These are phyloP conservation scores for Canis aureus DNA, from an alignment of 2,113 vertebrate genomes.

Conservation along the genomic window DNA sequence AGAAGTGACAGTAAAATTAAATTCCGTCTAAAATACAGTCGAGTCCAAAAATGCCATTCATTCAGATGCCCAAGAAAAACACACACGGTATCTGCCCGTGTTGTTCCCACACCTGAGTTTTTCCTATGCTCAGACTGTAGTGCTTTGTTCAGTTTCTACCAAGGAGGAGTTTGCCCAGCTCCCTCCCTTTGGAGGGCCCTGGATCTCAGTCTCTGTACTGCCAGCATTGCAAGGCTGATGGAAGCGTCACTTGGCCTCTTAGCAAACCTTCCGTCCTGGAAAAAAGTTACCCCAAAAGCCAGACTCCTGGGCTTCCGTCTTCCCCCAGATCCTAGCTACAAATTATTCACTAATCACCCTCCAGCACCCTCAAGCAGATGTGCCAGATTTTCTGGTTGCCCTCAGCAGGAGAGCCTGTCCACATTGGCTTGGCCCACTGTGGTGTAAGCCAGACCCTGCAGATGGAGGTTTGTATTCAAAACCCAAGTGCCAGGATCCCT, in stretches of 20 bases:
- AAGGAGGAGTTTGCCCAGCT: background rate
- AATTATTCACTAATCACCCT: background rate
- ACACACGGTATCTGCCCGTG: background rate
- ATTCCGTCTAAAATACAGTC: background rate
- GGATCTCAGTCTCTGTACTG: background rate
- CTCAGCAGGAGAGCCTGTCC: background rate
- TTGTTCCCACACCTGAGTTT: background rate
- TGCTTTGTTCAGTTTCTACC: too few species aligned
- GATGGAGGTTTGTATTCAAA: background rate
- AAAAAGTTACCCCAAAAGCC: background rate
- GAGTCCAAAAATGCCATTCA: background rate
- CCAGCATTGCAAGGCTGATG: background rate
- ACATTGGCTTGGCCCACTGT: fast-evolving
- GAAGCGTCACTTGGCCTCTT: background rate
- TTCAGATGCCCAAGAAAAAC: background rate
- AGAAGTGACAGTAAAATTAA: background rate
- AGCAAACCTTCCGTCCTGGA: background rate
- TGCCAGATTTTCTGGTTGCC: background rate
- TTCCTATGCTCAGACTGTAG: background rate
- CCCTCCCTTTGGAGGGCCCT: too few species aligned
- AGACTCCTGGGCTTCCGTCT: background rate
- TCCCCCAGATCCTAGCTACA: background rate
- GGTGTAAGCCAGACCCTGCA: background rate
- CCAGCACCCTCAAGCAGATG: fast-evolving
- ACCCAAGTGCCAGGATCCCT: background rate